Base-by-base conservation (phyloP, 2,797 vertebrate genomes). In the Spinus pinus region DNA sequence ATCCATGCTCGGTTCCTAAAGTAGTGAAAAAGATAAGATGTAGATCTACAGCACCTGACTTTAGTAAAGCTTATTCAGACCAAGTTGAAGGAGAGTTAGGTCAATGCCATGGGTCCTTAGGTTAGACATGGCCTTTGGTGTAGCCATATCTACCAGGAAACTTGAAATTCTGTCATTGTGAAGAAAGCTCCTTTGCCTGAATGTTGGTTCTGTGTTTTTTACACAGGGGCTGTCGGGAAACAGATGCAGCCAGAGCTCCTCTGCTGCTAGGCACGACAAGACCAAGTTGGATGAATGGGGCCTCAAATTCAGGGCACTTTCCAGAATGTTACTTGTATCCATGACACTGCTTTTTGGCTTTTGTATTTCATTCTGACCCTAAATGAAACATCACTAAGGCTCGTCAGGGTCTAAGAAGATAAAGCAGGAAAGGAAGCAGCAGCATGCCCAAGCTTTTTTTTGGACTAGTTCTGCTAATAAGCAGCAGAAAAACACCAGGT, bases 101-200 rank as follows among this genome's bases (percentile, higher is more conserved):
- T 65, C 56, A 67, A 54, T 53, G 20, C 22, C 56, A 11, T 30
- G 12, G 4, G 8, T 83, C 12, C 22, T 88, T 89, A 46, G 27
- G 27, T 51, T 73, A 47, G 66, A 84, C 12, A 9, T 16, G 56
- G 35, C 17, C 44, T 92, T 54, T 67, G 51, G 9, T 31, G 27
- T 28, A 86, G 41, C 14, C 13, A 20, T 9, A 20, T 73, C 12
- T 81, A 4, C 14, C 23, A 37, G 20, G 12, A 31, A 28, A 21
- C 42, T 56, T 62, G 35, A 86, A 71, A 54, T 14, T 7, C 10
- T 31, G 25, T 7, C 0, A 0, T 5, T 22, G 4, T n/a, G 16
- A 33, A 69, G 28, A n/a, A 74, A 31, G 39, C 10, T 81, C 20
- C 20, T 20, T 30, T 88, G 14, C 22, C 49, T 71, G 30, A 85